A percentile compares a stretch with the other conserved stretches of the same genome.
Conservation (phyloP, 2,888 invertebrate genomes). For the Zaprionus lineosus region DNA sequence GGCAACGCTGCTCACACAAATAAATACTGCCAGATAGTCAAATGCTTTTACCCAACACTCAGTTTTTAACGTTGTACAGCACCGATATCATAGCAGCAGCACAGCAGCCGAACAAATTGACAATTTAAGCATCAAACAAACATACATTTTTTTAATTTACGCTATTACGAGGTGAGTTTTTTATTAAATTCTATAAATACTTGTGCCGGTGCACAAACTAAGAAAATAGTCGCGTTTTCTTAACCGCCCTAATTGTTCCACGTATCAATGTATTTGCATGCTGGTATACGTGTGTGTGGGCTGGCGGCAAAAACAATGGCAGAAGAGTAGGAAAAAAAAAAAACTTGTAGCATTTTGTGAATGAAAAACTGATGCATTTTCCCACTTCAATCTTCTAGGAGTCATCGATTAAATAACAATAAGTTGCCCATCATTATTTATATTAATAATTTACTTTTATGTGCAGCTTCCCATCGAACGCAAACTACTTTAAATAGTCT, state of each 20-base stretch:
- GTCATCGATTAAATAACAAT: too few species aligned
- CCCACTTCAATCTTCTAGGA: too few species aligned
- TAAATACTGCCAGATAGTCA: slow-evolving; percentile 9
- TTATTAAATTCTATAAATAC: too few species aligned
- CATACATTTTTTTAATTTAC: background rate
- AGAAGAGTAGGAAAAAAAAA: slow-evolving; percentile 6
- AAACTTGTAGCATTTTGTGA: background rate
- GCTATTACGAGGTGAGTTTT: too few species aligned
- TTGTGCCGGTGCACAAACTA: too few species aligned
- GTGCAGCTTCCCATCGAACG: too few species aligned
- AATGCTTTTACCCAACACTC: background rate
- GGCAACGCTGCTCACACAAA: too few species aligned
- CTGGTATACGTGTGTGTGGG: slow-evolving; percentile 2
- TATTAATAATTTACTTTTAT: too few species aligned
- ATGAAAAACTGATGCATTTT: background rate
- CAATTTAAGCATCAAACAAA: slow-evolving; percentile 6
- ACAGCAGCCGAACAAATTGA: slow-evolving; percentile 1
- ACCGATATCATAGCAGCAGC: background rate
- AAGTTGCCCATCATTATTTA: too few species aligned
- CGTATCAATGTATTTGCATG: background rate
- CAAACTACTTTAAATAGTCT: too few species aligned
- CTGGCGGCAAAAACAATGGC: slow-evolving; percentile 63
- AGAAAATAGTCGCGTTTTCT: too few species aligned
- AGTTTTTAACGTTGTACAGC: slow-evolving; percentile 2
- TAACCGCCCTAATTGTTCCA: too few species aligned